Base-by-base conservation (phyloP, 2,113 vertebrate genomes). In the Rhynchopsitta pachyrhyncha region DNA sequence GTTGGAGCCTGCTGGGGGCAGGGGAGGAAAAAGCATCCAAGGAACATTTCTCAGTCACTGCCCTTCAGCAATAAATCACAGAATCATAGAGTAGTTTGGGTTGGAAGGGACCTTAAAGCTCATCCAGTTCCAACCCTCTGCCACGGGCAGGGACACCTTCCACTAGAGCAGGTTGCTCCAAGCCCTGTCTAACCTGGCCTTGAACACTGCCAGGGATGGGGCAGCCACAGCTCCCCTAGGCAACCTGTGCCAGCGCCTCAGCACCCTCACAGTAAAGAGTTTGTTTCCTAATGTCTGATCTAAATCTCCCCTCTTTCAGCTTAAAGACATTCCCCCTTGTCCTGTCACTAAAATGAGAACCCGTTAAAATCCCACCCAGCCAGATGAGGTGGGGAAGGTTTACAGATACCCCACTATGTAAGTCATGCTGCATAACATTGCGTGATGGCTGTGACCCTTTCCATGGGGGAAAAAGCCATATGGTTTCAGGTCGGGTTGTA, bases 401-500 rank as follows among this genome's bases (percentile, higher is more conserved):
- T 92, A 49, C n/a, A 82, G 67, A 37, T 50, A 73, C 23, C 13
- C 11, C 1, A 3, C 8, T 50, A 22, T 53, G 50, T 57, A 67
- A 77, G 33, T 69, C 29, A 16, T 27, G 4, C 41, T 75, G 62
- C 9, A 8, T 39, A 82, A 71, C 5, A 2, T 1, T 37, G 50
- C 2, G 5, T 49, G 52, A 53, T 63, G 70, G 46, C 52, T 49
- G 44, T 82, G 64, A 74, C 41, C 12, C 14, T 2, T 17, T 90
- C 37, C 0, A 0, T 46, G 35, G 49, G 53, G 10, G 49, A 83
- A 37, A 86, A 89, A 57, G 4, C 0, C 15, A 7, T 23, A 35
- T 0, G 0, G 6, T 28, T 89, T 62, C 4, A 17, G 47, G 42
- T 59, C 23, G 24, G 41, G 35, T 69, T 39, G 52, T 53, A 31